Percentiles rank a stretch among this genome's conserved stretches.
phyloP scores from a whole-genome alignment of 2,113 vertebrate species.

The Microcebus murinus region DNA sequence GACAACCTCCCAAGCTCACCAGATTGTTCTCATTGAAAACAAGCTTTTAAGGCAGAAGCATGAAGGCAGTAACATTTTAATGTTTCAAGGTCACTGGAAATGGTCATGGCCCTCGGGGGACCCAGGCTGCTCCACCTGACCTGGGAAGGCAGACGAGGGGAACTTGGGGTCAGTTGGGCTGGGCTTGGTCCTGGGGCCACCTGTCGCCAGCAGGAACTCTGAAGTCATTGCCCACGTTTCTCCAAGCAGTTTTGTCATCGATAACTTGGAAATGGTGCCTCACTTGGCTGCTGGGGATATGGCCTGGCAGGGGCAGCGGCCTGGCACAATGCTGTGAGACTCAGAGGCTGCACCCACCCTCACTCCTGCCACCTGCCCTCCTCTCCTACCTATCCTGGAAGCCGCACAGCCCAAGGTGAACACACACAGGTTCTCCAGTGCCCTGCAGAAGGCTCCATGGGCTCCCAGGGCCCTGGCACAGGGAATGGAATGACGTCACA shows the following conservation, averaged over 20 bases:
- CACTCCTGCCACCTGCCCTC: neutral
- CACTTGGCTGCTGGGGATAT: rapidly evolving
- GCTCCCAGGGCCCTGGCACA: neutral
- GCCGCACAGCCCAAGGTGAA: no score
- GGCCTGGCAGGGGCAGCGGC: no score
- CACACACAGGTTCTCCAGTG: neutral
- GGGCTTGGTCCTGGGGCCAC: neutral
- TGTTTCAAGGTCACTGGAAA: neutral
- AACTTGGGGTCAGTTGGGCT: no score
- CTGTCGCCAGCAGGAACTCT: no score
- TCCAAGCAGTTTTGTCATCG: neutral
- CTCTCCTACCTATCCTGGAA: no score
- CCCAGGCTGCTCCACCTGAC: neutral
- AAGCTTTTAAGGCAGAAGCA: neutral
- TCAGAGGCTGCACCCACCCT: neutral
- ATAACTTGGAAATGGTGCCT: rapidly evolving
- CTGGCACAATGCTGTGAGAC: neutral
- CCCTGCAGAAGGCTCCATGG: neutral
- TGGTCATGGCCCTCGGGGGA: neutral
- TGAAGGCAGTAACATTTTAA: neutral
- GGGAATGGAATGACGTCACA: neutral
- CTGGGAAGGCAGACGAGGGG: neutral
- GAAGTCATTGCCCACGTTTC: no score
- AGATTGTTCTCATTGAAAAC: neutral
- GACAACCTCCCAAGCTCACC: neutral